Evolutionary conservation across 2,113 vertebrate genomes (phyloP).

Genomic region (Orycteropus afer): DNA sequence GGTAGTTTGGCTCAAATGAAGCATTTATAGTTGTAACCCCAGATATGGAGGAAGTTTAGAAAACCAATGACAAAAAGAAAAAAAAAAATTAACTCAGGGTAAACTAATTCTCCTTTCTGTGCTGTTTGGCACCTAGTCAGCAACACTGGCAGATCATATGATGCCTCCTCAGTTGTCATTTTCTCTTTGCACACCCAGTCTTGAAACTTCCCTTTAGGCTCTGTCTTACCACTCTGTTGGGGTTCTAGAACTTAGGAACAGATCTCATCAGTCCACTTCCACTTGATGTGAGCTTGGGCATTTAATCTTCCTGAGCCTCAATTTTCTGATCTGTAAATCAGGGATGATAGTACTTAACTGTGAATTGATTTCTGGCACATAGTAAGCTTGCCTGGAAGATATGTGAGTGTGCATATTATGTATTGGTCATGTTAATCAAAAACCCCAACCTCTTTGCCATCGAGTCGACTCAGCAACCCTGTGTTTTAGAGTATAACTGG

Average conservation of each 20-base stretch:
- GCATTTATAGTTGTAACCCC: constrained; percentile 17
- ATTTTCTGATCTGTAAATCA: background rate
- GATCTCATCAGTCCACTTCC: background rate
- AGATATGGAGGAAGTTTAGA: constrained; percentile 30
- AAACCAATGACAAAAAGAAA: background rate
- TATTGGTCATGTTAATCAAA: background rate
- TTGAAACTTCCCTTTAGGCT: background rate
- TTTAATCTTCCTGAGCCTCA: constrained; percentile 26
- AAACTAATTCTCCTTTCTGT: background rate
- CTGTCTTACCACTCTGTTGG: background rate
- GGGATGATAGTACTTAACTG: background rate
- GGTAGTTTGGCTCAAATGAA: background rate
- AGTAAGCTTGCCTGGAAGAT: too few relatives aligned
- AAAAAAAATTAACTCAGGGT: background rate
- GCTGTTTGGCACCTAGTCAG: background rate
- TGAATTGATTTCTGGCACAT: background rate
- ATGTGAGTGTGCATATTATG: background rate
- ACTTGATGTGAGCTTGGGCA: background rate
- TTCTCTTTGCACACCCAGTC: background rate
- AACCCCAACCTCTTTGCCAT: background rate
- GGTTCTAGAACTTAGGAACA: background rate
- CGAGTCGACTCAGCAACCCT: background rate
- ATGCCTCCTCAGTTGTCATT: background rate
- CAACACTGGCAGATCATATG: background rate
- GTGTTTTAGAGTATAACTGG: background rate